A percentile compares a stretch with the other conserved stretches of the same genome.
Conservation (phyloP, 2,888 invertebrate genomes). For the Callyntrura sp. region DNA sequence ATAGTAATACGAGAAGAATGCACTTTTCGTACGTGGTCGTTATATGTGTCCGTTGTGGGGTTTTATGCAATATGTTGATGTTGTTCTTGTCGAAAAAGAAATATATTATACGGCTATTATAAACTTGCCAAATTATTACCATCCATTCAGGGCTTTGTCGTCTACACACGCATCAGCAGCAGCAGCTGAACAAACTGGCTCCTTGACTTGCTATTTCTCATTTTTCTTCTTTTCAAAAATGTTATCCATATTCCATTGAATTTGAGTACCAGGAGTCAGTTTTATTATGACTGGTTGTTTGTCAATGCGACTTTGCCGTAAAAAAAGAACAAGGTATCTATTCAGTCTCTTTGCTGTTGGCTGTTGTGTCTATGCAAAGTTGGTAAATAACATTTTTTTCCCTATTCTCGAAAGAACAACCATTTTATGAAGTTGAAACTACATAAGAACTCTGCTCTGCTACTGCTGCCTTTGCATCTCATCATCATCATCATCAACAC, state of each 20-base stretch:
- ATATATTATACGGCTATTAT: constrained; percentile 18
- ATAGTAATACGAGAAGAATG: background rate
- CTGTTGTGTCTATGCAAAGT: background rate
- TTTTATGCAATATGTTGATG: background rate
- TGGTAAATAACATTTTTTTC: constrained; percentile 1
- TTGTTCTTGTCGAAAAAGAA: constrained; percentile 10
- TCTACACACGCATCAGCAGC: background rate
- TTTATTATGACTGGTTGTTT: constrained; percentile 7
- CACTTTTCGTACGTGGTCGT: background rate
- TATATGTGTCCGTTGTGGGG: background rate
- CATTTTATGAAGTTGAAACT: background rate
- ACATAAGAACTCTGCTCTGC: no score
- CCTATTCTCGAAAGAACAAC: background rate
- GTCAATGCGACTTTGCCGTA: background rate
- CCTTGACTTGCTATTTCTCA: constrained; percentile 14
- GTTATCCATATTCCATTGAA: constrained; percentile 26
- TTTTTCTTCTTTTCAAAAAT: background rate
- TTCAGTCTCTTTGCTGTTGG: background rate
- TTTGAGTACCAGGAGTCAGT: background rate
- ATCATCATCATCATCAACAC: background rate
- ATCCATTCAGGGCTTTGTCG: constrained; percentile 36
- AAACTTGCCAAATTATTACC: constrained; percentile 37
- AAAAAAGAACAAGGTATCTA: background rate
- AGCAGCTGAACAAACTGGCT: constrained; percentile 35
- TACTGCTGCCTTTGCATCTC: background rate